Evolutionary conservation across 2,113 vertebrate species (phyloP).

Genomic region (Pogonocichla stellata): DNA sequence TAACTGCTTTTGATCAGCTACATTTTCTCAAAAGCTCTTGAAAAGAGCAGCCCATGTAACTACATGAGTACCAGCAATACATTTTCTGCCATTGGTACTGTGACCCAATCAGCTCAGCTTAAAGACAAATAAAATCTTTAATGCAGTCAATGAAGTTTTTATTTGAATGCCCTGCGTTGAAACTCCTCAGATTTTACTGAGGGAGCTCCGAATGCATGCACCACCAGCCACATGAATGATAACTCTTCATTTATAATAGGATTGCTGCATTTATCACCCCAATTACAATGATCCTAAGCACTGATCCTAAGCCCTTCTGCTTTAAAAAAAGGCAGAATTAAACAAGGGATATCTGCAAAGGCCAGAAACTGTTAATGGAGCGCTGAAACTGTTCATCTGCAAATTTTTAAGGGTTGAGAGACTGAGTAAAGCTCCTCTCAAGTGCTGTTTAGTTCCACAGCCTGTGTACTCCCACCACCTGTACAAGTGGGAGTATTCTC

Average conservation of each 20-base stretch:
- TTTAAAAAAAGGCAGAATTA: neutral
- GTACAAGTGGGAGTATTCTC: neutral
- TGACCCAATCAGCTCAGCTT: neutral
- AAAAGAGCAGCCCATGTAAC: neutral
- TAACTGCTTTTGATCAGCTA: neutral
- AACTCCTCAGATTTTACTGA: neutral
- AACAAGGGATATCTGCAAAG: neutral
- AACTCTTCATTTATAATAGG: neutral
- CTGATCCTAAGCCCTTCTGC: neutral
- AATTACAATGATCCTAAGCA: neutral
- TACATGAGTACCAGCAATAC: neutral
- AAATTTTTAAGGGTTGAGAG: neutral
- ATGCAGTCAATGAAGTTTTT: neutral
- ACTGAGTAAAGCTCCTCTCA: neutral
- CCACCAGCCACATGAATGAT: neutral
- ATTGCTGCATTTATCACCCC: neutral
- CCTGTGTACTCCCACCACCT: neutral
- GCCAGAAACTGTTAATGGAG: neutral
- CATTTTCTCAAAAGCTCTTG: neutral
- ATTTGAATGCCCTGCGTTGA: neutral
- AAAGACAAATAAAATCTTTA: conserved; percentile 6
- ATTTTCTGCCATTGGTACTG: neutral
- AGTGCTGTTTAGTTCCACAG: neutral
- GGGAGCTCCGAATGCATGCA: neutral
- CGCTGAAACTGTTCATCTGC: neutral